Evolutionary conservation across 2,888 invertebrate species (phyloP), one percentile per base, ranked within the genome.

Genomic region (Therioaphis trifolii): DNA sequence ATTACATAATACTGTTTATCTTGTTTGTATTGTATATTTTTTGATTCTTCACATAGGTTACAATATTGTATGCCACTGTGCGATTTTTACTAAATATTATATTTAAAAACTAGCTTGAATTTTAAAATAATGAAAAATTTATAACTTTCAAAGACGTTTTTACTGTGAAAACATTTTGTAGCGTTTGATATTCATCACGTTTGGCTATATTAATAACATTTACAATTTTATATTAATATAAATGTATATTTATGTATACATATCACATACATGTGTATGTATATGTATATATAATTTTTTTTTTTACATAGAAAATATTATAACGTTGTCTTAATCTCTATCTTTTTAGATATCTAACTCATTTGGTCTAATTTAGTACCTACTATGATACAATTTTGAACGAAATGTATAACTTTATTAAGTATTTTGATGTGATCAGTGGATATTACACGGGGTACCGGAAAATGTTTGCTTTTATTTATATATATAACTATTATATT

Each of bases 401-500:
- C 76, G 61, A 46, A 43, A 61, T 61, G 24, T 27, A 61, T 15
- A 61, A 29, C 9, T 63, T n/a, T 21, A n/a, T 63, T 2, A 43
- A 5, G n/a, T 14, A 61, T 61, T 46, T 43, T n/a, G 27, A 43
- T 35, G 15, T 40, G 74, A 55, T 18, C 74, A 24, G 14, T 18
- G 7, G 40, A 58, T 75, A 61, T n/a, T 46, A 29, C 21, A 76
- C 15, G 29, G 46, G 46, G 46, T 63, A 63, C 15, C 29, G 21
- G 63, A 46, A 76, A 76, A 49, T 49, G 29, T 76, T 76, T 49
- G 76, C 76, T 76, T 76, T 76, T 35, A 46, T 76, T 27, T 63
- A 63, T 21, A 18, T 49, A 46, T 9, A n/a, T 21, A 68, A 27
- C n/a, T 55, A 55, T 49, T 49, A 71, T 27, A 29, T 24, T 46